Conservation (phyloP, 2,888 invertebrate species). For the Dorcus hopei region DNA sequence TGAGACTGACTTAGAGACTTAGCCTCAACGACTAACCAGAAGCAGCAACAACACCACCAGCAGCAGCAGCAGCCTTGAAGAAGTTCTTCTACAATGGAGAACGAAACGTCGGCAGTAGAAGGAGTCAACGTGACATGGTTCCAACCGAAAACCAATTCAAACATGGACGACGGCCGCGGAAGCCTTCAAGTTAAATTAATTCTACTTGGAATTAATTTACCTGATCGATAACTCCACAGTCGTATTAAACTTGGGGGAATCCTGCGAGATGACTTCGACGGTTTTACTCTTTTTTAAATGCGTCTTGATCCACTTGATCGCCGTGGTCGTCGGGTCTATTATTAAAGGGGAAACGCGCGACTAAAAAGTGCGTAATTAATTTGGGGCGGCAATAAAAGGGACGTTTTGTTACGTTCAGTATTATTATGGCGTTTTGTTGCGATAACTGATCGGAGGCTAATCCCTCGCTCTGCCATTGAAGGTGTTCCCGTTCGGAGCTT, state of each 20-base stretch:
- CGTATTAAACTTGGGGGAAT: slow-evolving; percentile 70
- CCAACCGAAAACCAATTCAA: too few relatives aligned
- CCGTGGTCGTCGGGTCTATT: slow-evolving; percentile 85
- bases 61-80: too few relatives aligned
- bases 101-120: too few relatives aligned
- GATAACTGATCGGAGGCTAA: slow-evolving; percentile 75
- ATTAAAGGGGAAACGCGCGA: slow-evolving; percentile 69
- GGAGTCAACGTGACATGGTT: too few relatives aligned
- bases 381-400: not conserved
- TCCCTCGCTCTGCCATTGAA: slow-evolving; percentile 85
- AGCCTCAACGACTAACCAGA: too few relatives aligned
- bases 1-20: too few relatives aligned
- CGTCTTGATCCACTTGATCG: slow-evolving; percentile 75
- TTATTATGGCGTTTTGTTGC: slow-evolving; percentile 76
- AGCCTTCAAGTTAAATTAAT: too few relatives aligned
- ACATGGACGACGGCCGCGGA: too few relatives aligned
- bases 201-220: slow-evolving; percentile 40
- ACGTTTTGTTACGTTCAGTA: slow-evolving; percentile 60
- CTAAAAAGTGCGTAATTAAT: slow-evolving; percentile 29
- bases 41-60: not conserved
- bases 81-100: too few relatives aligned
- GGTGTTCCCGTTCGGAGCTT: slow-evolving; percentile 69
- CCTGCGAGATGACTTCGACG: slow-evolving; percentile 77
- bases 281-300: slow-evolving; percentile 60
- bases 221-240: slow-evolving; percentile 72